Evolutionary conservation across 1,140 invertebrate genomes (phyloP).

Genomic region (Pseudomyrmex dendroicus): DNA sequence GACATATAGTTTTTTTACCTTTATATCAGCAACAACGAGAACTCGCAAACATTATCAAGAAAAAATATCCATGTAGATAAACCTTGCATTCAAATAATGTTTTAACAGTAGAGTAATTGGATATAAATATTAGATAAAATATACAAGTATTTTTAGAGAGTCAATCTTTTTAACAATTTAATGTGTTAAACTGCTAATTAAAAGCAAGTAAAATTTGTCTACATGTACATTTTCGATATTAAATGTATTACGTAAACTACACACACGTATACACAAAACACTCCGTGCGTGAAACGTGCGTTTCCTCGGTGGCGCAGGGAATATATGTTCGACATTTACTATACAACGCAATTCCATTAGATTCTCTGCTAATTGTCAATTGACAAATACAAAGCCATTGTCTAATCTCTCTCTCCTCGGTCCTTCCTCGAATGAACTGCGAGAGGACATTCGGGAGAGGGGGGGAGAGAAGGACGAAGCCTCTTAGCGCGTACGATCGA

Average conservation of each 20-base stretch:
- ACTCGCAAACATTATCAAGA: neutral
- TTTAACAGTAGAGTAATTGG: neutral
- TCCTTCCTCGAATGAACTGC: conserved; percentile 53
- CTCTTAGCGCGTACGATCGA: conserved; percentile 73
- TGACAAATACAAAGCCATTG: conserved; percentile 59
- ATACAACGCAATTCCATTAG: conserved; percentile 42
- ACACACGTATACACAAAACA: too few species aligned
- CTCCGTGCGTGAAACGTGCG: neutral
- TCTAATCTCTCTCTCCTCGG: conserved; percentile 32
- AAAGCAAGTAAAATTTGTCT: too few species aligned
- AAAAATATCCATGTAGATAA: neutral
- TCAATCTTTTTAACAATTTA: too few species aligned
- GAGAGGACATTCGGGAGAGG: conserved; percentile 60
- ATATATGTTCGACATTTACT: conserved; percentile 16
- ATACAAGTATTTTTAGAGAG: too few species aligned
- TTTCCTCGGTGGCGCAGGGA: neutral
- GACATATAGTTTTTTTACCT: neutral
- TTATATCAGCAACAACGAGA: neutral
- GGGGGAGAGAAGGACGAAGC: neutral
- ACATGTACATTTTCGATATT: too few species aligned
- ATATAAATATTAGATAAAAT: too few species aligned
- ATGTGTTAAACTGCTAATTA: too few species aligned
- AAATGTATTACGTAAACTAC: too few species aligned
- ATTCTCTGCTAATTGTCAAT: conserved; percentile 48
- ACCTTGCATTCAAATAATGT: neutral